These are phyloP conservation scores for Agapostemon virescens DNA, from an alignment of 2,888 invertebrate species.

Conservation along the genomic window DNA sequence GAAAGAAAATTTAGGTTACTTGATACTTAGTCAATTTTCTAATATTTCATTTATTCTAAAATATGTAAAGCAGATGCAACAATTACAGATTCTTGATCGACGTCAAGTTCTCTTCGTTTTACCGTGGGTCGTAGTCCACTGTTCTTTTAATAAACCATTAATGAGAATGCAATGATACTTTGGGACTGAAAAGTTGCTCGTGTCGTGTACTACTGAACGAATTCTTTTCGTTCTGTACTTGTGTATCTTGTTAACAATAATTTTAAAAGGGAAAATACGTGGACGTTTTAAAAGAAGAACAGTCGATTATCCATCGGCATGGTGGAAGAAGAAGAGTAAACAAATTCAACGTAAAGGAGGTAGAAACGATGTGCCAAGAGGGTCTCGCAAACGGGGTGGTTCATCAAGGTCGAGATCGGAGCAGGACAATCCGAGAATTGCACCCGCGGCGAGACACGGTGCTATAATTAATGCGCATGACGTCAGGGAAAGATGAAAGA, in stretches of 20 bases:
- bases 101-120: no score
- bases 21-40: no score
- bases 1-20: no score
- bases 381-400: background rate
- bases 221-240: no score
- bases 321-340: no score
- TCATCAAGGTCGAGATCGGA: background rate
- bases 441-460: background rate
- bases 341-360: background rate
- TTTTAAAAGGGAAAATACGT: background rate
- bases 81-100: no score
- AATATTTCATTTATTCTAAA: no score
- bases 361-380: background rate
- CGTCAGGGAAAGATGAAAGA: conserved; percentile 26
- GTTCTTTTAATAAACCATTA: background rate
- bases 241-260: no score
- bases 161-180: no score
- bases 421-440: background rate
- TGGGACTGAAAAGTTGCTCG: background rate
- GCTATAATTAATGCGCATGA: conserved; percentile 16
- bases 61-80: no score
- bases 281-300: background rate
- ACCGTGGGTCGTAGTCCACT: no score
- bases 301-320: background rate
- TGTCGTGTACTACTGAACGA: no score